A percentile compares a stretch with the other conserved stretches of the same genome.
These are phyloP conservation scores for Drosophila erecta DNA, from an alignment of 1,140 invertebrate genomes.

Conservation along the genomic window DNA sequence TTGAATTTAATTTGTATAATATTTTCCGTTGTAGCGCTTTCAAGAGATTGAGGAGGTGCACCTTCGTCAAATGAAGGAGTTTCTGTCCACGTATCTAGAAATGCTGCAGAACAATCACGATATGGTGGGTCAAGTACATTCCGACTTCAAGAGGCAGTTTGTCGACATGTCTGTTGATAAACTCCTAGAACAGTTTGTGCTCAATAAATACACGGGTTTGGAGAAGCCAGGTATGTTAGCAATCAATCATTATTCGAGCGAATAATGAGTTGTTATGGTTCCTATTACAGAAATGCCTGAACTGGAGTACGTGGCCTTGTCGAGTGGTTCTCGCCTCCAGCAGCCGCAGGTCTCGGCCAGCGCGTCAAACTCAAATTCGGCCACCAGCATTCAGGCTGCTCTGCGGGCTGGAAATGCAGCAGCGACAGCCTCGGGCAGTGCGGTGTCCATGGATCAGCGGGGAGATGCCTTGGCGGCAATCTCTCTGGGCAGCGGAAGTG, in stretches of 20 bases:
- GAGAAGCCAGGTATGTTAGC: constrained; percentile 92
- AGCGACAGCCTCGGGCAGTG: constrained; percentile 45
- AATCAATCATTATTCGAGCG: no score
- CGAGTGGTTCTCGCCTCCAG: constrained; percentile 62
- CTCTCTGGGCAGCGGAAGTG: constrained; percentile 71
- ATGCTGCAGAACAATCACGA: constrained; percentile 95
- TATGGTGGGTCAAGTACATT: constrained; percentile 93
- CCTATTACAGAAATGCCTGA: constrained; percentile 71
- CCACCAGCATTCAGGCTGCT: constrained; percentile 73
- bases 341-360: constrained; percentile 54
- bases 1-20: neutral
- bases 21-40: constrained; percentile 88
- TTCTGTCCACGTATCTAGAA: constrained; percentile 94
- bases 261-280: neutral
- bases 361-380: constrained; percentile 80
- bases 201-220: constrained; percentile 95
- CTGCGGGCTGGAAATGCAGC: constrained; percentile 52
- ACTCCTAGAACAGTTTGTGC: constrained; percentile 94
- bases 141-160: constrained; percentile 95
- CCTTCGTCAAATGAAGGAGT: constrained; percentile 97
- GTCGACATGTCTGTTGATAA: constrained; percentile 96
- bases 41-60: constrained; percentile 97
- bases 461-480: constrained; percentile 61
- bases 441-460: constrained; percentile 73
- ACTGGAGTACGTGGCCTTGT: constrained; percentile 70